Percentiles rank a stretch among this genome's conserved stretches.
Evolutionary conservation across 2,797 vertebrate species (phyloP).

Genomic region (Lacerta viridis): DNA sequence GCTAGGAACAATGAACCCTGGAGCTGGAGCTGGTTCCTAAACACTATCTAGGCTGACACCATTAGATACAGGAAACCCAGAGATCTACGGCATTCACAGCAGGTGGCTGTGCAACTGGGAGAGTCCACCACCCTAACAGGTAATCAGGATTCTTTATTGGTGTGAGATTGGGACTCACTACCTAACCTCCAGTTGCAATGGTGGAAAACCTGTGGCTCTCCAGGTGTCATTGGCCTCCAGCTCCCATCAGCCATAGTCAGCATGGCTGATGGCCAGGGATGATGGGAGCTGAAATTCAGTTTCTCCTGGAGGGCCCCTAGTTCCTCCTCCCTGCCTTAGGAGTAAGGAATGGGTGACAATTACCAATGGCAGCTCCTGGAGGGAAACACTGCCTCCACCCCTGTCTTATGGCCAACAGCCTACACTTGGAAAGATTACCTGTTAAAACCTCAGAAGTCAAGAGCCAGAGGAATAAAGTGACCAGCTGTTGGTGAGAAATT

Average conservation of each 20-base stretch:
- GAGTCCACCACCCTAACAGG: no score
- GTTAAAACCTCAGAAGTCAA: not conserved
- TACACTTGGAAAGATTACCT: not conserved
- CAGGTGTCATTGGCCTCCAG: not conserved
- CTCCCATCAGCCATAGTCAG: not conserved
- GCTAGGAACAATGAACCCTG: no score
- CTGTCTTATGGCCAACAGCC: not conserved
- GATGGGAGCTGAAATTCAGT: not conserved
- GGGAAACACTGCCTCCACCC: no score
- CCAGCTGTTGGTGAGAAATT: not conserved
- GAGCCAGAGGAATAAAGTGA: not conserved
- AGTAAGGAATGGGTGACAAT: no score
- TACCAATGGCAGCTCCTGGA: not conserved
- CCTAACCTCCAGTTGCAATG: not conserved
- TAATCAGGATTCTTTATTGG: not conserved
- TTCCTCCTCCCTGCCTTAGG: no score
- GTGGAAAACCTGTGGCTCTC: not conserved
- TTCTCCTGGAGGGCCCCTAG: no score
- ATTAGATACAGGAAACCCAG: not conserved
- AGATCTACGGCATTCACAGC: not conserved
- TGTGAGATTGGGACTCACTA: not conserved
- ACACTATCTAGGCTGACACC: not conserved
- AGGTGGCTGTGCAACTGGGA: not conserved
- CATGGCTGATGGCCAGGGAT: no score
- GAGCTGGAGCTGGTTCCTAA: no score